A percentile compares a stretch with the other conserved stretches of the same genome.
These are phyloP conservation scores for Ennomos quercinarius DNA, from an alignment of 2,888 invertebrate genomes.

Conservation along the genomic window DNA sequence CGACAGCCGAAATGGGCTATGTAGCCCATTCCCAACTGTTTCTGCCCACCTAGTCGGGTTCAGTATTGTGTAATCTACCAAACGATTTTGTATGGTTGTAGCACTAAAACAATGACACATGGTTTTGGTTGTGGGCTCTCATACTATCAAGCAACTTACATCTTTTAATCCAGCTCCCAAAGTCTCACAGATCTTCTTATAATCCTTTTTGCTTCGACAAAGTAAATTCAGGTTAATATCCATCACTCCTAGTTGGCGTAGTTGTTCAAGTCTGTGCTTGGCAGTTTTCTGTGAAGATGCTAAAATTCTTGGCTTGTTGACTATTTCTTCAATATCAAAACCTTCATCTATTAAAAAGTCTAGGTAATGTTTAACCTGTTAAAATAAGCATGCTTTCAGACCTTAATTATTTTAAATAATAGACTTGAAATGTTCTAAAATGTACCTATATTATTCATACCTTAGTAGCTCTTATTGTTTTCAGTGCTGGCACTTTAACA, in stretches of 20 bases:
- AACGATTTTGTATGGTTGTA: too few species aligned
- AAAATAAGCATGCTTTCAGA: conserved; percentile 34
- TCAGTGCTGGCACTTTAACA: conserved; percentile 79
- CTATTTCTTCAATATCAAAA: conserved; percentile 81
- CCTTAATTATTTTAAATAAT: conserved; percentile 13
- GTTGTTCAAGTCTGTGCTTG: conserved; percentile 75
- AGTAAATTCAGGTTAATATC: conserved; percentile 82
- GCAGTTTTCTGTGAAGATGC: conserved; percentile 85
- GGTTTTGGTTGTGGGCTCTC: too few species aligned
- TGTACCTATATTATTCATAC: conserved; percentile 48
- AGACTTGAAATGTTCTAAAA: too few species aligned
- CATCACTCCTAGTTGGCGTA: conserved; percentile 75
- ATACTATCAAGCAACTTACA: conserved; percentile 5
- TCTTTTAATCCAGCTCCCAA: conserved; percentile 40
- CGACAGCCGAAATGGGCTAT: too few species aligned
- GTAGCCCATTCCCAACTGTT: too few species aligned
- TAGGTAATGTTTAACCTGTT: conserved; percentile 84
- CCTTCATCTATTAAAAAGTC: conserved; percentile 85
- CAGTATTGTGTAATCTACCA: too few species aligned
- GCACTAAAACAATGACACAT: too few species aligned
- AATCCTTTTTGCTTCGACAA: conserved; percentile 84
- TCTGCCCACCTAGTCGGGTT: too few species aligned
- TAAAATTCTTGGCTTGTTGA: conserved; percentile 82
- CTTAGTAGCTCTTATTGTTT: conserved; percentile 84
- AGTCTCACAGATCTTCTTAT: conserved; percentile 77